Evolutionary conservation across 2,888 invertebrate genomes (phyloP).

Genomic region (Andrena minutula): DNA sequence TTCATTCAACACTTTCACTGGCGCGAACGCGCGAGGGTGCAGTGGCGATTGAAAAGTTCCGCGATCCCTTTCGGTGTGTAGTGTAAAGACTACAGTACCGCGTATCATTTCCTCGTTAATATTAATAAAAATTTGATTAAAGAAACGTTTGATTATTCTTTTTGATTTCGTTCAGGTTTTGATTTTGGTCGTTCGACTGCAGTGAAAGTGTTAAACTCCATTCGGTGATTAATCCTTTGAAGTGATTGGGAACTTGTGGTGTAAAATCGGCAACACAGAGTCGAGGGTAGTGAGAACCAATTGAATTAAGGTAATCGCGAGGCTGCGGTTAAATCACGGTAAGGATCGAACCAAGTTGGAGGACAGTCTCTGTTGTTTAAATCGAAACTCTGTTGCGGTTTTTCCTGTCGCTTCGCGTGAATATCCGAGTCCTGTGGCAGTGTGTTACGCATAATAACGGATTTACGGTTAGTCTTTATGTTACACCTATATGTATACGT

Average conservation of each 20-base stretch:
- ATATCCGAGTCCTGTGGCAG: conserved; percentile 74
- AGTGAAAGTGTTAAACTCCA: conserved; percentile 35
- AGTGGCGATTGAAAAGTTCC: not conserved
- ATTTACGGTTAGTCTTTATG: conserved; percentile 69
- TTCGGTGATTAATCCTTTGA: conserved; percentile 38
- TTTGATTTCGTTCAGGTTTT: conserved; percentile 15
- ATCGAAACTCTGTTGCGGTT: conserved; percentile 26
- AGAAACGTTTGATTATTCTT: not conserved
- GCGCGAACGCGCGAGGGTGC: not conserved
- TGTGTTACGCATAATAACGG: conserved; percentile 72
- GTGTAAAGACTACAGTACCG: too few relatives aligned
- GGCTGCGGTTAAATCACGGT: not conserved
- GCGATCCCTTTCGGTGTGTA: not conserved
- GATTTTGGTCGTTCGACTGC: conserved; percentile 30
- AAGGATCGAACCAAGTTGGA: conserved; percentile 38
- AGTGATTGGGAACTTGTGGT: conserved; percentile 3
- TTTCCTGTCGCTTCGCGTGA: conserved; percentile 36
- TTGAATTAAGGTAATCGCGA: too few relatives aligned
- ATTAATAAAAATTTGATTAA: not conserved
- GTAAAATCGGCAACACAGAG: too few relatives aligned
- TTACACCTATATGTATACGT: conserved; percentile 71
- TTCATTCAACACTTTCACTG: conserved; percentile 36
- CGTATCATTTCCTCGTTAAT: not conserved
- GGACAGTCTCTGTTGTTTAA: conserved; percentile 10
- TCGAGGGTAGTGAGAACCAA: too few relatives aligned